phyloP scores from a whole-genome alignment of 1,140 invertebrate species.

The Heliothis subflexa region DNA sequence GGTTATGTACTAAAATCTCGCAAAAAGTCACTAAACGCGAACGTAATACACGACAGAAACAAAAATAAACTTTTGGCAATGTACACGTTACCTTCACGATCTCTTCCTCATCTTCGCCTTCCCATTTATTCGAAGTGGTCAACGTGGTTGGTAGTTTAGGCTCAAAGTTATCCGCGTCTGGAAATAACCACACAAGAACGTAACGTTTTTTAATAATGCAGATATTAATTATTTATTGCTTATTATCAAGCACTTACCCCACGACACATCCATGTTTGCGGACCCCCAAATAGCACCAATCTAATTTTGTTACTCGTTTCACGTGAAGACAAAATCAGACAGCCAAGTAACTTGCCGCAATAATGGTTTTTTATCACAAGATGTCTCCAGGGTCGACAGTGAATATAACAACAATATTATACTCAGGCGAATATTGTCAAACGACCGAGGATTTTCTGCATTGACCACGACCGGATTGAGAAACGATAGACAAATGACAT shows the following conservation, averaged over 20 bases:
- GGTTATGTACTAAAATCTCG: slow-evolving; percentile 70
- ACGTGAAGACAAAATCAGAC: slow-evolving; percentile 81
- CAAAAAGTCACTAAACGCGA: slow-evolving; percentile 34
- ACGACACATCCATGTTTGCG: slow-evolving; percentile 84
- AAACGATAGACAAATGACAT: slow-evolving; percentile 81
- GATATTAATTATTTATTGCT: slow-evolving; percentile 51
- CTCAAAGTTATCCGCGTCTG: slow-evolving; percentile 86
- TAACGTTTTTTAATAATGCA: slow-evolving; percentile 49
- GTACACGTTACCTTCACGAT: slow-evolving; percentile 91
- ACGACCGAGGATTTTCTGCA: slow-evolving; percentile 83
- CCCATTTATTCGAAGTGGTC: slow-evolving; percentile 91
- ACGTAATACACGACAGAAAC: slow-evolving; percentile 33
- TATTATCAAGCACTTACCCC: slow-evolving; percentile 75
- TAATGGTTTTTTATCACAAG: slow-evolving; percentile 80
- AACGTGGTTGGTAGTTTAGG: slow-evolving; percentile 84
- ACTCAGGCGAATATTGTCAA: slow-evolving; percentile 83
- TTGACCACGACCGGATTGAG: slow-evolving; percentile 79
- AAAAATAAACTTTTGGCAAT: slow-evolving; percentile 68
- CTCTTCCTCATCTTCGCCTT: slow-evolving; percentile 95
- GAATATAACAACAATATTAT: slow-evolving; percentile 74
- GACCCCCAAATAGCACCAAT: slow-evolving; percentile 72
- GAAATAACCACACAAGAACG: slow-evolving; percentile 67
- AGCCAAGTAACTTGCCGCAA: slow-evolving; percentile 71
- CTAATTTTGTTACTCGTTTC: slow-evolving; percentile 78
- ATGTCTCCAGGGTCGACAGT: slow-evolving; percentile 84